Base-by-base conservation (phyloP, 2,888 invertebrate genomes). In the Clivina fossor region DNA sequence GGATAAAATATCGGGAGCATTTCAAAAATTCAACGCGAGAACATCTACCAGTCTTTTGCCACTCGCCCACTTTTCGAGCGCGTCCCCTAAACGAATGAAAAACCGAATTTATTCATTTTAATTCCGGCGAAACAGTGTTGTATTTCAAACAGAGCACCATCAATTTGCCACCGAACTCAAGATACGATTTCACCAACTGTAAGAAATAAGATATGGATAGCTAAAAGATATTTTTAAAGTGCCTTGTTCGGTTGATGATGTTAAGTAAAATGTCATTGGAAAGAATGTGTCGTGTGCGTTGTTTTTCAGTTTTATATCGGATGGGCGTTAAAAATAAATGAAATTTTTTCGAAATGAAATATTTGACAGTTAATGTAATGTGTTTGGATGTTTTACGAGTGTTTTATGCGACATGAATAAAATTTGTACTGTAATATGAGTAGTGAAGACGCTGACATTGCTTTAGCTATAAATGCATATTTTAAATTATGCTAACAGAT, bases 221-320 rank as follows among this genome's bases (percentile, higher is more conserved):
- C 32, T 54, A 54, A 54, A 54, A 54, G 53, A 54, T 37, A 54
- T 44, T 54, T 54, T 54, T 37, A 54, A 54, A 33, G 20, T 46
- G 54, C 37, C 20, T 44, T 37, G 24, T 16, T 20, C 33, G 30
- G 43, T 26, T 54, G 37, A 54, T 54, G 28, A 46, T 54, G 37
- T 54, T 54, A 53, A 53, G 44, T 53, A 53, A 53, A 53, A 53
- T 53, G 53, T 53, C 53, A 54, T 44, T 35, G 44, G 44, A 54
- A 33, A 32, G 22, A 37, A 37, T 15, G 35, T 32, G 16, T 13
- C 20, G 44, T n/a, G n/a, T n/a, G n/a, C n/a, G n/a, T n/a, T n/a
- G n/a, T n/a, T n/a, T n/a, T n/a, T n/a, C n/a, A n/a, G n/a, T n/a
- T n/a, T n/a, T n/a, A n/a, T n/a, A n/a, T n/a, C n/a, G n/a, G n/a